These are phyloP conservation scores for Eulemur coronatus DNA, from an alignment of 2,797 vertebrate genomes.

Conservation along the genomic window DNA sequence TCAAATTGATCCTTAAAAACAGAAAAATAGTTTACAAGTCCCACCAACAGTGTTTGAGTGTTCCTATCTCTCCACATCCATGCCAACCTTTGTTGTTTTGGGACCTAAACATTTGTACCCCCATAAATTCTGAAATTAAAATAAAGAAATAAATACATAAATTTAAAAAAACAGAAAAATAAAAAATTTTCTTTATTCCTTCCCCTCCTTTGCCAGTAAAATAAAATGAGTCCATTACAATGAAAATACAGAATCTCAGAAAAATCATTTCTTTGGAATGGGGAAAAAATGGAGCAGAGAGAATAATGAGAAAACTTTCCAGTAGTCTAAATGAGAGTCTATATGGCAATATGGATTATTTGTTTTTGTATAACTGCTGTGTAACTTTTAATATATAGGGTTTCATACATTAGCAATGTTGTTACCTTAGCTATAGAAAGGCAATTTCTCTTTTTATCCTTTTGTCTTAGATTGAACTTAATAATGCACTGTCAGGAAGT, in stretches of 20 bases:
- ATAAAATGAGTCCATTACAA: background rate
- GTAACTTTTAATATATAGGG: background rate
- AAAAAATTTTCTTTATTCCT: background rate
- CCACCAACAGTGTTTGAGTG: too few relatives aligned
- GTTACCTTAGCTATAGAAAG: background rate
- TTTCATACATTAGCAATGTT: background rate
- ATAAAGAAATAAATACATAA: too few relatives aligned
- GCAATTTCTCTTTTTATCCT: background rate
- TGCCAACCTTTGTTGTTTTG: too few relatives aligned
- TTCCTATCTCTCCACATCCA: too few relatives aligned
- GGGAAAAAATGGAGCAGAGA: background rate
- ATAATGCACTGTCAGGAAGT: background rate
- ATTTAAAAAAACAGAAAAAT: background rate
- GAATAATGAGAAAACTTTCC: background rate
- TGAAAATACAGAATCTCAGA: background rate
- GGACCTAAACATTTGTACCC: too few relatives aligned
- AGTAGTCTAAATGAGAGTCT: background rate
- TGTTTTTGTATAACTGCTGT: background rate
- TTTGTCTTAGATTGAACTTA: background rate
- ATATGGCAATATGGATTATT: background rate
- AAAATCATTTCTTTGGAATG: background rate
- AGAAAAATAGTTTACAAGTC: background rate
- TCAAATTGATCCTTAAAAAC: background rate
- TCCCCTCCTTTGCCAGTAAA: background rate
- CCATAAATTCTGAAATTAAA: too few relatives aligned